Evolutionary conservation across 2,888 invertebrate species (phyloP).

Genomic region (Pandemis heparana): DNA sequence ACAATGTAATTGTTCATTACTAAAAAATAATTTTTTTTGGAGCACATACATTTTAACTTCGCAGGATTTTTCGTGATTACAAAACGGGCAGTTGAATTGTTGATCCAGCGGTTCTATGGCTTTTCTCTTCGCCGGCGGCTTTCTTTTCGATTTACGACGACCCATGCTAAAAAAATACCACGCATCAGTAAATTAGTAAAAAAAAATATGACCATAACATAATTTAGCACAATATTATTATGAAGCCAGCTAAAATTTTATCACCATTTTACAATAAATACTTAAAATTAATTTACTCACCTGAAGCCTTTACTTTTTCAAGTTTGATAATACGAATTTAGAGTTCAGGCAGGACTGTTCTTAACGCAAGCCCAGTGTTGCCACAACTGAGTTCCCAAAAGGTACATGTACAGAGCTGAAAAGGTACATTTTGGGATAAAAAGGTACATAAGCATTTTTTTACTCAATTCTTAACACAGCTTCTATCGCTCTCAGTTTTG

Average conservation of each 20-base stretch:
- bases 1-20: neutral
- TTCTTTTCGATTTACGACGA: conserved; percentile 97
- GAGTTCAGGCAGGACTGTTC: neutral
- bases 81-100: conserved; percentile 99
- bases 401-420: too few species aligned
- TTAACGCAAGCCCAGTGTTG: neutral
- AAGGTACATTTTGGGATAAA: too few species aligned
- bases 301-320: neutral
- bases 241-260: neutral
- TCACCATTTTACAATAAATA: neutral
- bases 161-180: conserved; percentile 89
- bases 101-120: conserved; percentile 97
- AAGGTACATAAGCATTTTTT: too few species aligned
- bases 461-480: too few species aligned
- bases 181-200: neutral
- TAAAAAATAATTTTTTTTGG: neutral
- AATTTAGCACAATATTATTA: neutral
- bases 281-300: neutral
- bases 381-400: too few species aligned
- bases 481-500: too few species aligned
- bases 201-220: neutral
- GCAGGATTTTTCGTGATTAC: conserved; percentile 99
- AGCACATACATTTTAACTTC: conserved; percentile 98
- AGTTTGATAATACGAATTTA: neutral
- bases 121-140: conserved; percentile 98